Conservation (phyloP, 2,113 vertebrate species). For the Natator depressus region DNA sequence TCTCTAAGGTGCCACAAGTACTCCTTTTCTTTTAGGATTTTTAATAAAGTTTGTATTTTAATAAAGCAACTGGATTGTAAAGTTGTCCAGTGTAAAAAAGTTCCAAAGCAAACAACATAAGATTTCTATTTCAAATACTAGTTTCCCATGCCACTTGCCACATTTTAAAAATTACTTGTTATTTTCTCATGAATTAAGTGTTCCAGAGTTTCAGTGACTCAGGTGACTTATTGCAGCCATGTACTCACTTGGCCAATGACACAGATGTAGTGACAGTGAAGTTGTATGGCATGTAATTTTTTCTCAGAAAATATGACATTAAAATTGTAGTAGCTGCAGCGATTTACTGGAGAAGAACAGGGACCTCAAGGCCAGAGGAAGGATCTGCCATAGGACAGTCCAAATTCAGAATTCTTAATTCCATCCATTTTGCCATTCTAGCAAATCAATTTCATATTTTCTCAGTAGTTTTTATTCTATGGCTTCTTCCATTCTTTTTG, state of each 20-base stretch:
- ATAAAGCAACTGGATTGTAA: neutral
- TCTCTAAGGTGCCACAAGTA: too few species aligned
- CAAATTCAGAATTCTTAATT: conserved; percentile 34
- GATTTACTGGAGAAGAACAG: conserved; percentile 5
- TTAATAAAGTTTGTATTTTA: neutral
- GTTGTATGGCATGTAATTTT: neutral
- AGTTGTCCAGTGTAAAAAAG: neutral
- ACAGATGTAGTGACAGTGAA: neutral
- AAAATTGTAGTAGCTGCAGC: neutral
- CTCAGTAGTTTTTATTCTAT: neutral
- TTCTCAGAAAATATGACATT: conserved; percentile 6
- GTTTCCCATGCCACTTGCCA: neutral
- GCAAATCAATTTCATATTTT: neutral
- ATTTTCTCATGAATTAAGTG: neutral
- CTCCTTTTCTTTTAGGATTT: too few species aligned
- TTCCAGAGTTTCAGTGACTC: neutral
- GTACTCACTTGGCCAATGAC: neutral
- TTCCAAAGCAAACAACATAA: neutral
- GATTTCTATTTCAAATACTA: neutral
- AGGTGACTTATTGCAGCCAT: neutral
- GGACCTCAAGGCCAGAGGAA: neutral
- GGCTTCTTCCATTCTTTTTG: neutral
- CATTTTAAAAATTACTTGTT: neutral
- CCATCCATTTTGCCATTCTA: neutral
- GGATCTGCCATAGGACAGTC: neutral